These are phyloP conservation scores for Caradrina clavipalpis DNA, from an alignment of 2,888 invertebrate genomes.

Conservation along the genomic window DNA sequence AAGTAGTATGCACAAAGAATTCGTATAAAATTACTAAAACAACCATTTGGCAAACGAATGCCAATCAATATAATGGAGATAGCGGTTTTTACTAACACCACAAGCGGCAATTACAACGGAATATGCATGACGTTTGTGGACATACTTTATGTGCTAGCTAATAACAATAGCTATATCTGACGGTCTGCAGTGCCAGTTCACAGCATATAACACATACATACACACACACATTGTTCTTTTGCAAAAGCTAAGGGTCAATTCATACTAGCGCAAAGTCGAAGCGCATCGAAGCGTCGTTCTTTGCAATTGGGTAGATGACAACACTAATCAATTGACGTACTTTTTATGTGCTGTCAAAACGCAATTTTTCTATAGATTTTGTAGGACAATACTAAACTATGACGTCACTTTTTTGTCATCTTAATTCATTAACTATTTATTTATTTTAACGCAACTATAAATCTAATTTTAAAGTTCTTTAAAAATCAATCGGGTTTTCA, in stretches of 20 bases:
- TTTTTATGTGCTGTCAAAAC: too few relatives aligned
- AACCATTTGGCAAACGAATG: background rate
- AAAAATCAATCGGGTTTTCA: too few relatives aligned
- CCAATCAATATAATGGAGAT: slow-evolving; percentile 4
- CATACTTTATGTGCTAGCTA: slow-evolving; percentile 77
- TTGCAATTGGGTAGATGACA: too few relatives aligned
- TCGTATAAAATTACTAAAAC: background rate
- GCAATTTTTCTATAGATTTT: too few relatives aligned
- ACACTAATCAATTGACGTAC: too few relatives aligned
- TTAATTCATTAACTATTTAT: too few relatives aligned
- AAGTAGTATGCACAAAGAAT: background rate
- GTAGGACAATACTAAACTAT: too few relatives aligned
- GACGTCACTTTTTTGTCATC: too few relatives aligned
- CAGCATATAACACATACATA: slow-evolving; percentile 32
- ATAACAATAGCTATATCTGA: slow-evolving; percentile 75
- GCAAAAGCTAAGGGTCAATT: background rate
- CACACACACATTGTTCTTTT: background rate
- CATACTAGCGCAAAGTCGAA: too few relatives aligned
- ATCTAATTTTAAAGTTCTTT: too few relatives aligned
- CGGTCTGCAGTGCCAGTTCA: slow-evolving; percentile 65
- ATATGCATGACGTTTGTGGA: slow-evolving; percentile 66
- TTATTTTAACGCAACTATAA: too few relatives aligned
- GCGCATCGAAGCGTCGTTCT: too few relatives aligned
- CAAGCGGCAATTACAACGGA: slow-evolving; percentile 41
- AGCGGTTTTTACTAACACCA: slow-evolving; percentile 3